Conservation (phyloP, 2,113 vertebrate genomes). For the Galbula dea region DNA sequence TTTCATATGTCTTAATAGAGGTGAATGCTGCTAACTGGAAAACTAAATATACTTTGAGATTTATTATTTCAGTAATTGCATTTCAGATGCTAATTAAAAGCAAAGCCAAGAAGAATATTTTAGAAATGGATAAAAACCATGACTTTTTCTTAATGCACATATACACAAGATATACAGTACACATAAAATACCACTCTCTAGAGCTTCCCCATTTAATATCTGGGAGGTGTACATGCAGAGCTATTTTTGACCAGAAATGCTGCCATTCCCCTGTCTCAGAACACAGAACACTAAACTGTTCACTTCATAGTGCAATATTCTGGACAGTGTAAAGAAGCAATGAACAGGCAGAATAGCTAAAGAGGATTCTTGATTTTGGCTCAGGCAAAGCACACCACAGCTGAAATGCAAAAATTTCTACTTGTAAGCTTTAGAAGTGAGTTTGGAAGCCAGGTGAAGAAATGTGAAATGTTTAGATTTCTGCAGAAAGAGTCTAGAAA, state of each 20-base stretch:
- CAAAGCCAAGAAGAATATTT: constrained; percentile 37
- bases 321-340: background rate
- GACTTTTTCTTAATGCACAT: background rate
- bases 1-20: constrained; percentile 54
- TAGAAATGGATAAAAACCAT: background rate
- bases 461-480: background rate
- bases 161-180: background rate
- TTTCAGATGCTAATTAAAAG: constrained; percentile 49
- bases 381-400: background rate
- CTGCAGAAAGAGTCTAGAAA: background rate
- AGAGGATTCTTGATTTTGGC: background rate
- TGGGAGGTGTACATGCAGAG: background rate
- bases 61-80: constrained; percentile 59
- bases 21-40: constrained; percentile 43
- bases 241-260: background rate
- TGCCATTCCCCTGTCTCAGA: background rate
- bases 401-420: background rate
- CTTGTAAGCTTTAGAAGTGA: background rate
- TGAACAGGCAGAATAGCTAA: background rate
- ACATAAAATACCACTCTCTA: background rate
- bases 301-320: background rate
- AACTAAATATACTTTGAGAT: constrained; percentile 41
- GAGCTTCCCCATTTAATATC: background rate
- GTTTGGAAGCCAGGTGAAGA: background rate
- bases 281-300: background rate